Percentiles rank a stretch among this genome's conserved stretches.
These are phyloP conservation scores for Pampusana beccarii DNA, from an alignment of 2,113 vertebrate genomes.

Conservation along the genomic window DNA sequence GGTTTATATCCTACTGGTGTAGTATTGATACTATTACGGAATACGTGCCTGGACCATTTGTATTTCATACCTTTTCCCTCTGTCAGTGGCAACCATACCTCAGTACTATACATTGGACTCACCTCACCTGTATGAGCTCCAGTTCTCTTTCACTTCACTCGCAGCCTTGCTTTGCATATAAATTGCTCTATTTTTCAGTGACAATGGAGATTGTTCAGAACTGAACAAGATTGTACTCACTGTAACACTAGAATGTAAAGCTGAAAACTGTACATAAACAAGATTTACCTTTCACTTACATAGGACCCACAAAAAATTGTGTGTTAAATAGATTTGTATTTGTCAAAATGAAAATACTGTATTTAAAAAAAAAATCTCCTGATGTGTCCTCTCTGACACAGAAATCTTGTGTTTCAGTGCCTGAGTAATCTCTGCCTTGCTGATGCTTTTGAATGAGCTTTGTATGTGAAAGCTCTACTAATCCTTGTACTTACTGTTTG, in stretches of 20 bases:
- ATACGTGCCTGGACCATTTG: not conserved
- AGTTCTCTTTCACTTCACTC: not conserved
- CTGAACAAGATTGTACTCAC: not conserved
- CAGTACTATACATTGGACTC: not conserved
- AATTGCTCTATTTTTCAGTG: not conserved
- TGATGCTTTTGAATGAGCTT: slow-evolving; percentile 70
- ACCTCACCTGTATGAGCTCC: not conserved
- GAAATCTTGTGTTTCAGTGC: slow-evolving; percentile 49
- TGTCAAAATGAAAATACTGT: slow-evolving; percentile 5
- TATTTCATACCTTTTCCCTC: not conserved
- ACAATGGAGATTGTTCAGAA: slow-evolving; percentile 7
- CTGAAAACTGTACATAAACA: not conserved
- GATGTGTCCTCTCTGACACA: slow-evolving; percentile 20
- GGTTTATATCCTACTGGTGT: not conserved
- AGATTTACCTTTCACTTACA: not conserved
- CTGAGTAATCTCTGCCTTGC: slow-evolving; percentile 75
- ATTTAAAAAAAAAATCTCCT: not conserved
- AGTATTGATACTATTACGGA: not conserved
- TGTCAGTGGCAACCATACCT: not conserved
- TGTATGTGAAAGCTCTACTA: slow-evolving; percentile 76
- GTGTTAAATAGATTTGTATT: not conserved
- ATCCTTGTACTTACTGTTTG: slow-evolving; percentile 80
- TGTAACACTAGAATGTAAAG: not conserved
- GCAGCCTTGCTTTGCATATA: slow-evolving; percentile 8
- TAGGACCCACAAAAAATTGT: not conserved